These are phyloP conservation scores for Oncorhynchus clarkii DNA, from an alignment of 2,113 vertebrate species.

Conservation along the genomic window DNA sequence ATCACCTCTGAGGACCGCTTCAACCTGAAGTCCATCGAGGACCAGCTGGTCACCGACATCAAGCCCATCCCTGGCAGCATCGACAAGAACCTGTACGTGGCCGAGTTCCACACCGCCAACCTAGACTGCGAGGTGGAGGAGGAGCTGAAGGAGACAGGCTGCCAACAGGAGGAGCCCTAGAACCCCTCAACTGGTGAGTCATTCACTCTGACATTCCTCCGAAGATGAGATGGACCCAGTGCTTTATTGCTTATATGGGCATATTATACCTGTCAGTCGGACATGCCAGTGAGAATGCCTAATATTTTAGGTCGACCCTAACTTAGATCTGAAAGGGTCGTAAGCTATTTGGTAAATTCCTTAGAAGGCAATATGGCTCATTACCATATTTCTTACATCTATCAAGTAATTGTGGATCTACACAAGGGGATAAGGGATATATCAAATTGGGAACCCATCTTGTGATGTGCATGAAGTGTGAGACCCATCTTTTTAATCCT, in stretches of 20 bases:
- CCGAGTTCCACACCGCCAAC: conserved; percentile 60
- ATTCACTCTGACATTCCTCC: not conserved
- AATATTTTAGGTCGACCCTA: too few relatives aligned
- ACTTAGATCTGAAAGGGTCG: too few relatives aligned
- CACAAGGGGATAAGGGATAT: not conserved
- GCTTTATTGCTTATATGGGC: too few relatives aligned
- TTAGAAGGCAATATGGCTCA: too few relatives aligned
- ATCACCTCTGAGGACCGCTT: conserved; percentile 75
- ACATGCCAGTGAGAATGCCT: too few relatives aligned
- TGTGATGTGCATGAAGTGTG: not conserved
- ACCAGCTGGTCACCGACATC: conserved; percentile 75
- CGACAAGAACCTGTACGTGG: conserved; percentile 74
- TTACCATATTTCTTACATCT: too few relatives aligned
- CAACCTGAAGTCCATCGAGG: conserved; percentile 73
- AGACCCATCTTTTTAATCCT: conserved; percentile 6
- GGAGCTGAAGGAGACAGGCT: conserved; percentile 50
- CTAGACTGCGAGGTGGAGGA: conserved; percentile 59
- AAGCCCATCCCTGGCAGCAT: conserved; percentile 74
- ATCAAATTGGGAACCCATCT: not conserved
- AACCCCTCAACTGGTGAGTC: conserved; percentile 17
- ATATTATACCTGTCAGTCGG: too few relatives aligned
- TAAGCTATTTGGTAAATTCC: too few relatives aligned
- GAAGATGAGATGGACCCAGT: too few relatives aligned
- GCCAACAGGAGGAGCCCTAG: conserved; percentile 28
- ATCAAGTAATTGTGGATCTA: too few relatives aligned